A percentile compares a stretch with the other conserved stretches of the same genome.
Evolutionary conservation across 1,140 invertebrate genomes (phyloP).

Genomic region (Dendroctonus valens): DNA sequence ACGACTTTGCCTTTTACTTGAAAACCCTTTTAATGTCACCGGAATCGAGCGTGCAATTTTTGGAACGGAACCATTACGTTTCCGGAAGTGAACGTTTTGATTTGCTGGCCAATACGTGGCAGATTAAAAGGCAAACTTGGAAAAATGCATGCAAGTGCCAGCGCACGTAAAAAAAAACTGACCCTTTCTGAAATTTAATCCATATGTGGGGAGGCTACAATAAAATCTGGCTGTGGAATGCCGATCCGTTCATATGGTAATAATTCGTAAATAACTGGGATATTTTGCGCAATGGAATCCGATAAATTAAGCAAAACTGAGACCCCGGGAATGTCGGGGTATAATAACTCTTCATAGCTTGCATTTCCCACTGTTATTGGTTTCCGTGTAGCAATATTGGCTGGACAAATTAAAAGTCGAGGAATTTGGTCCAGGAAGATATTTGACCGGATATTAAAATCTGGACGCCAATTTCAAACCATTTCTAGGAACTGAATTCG

Average conservation of each 20-base stretch:
- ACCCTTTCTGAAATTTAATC: too few relatives aligned
- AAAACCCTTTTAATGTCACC: conserved; percentile 17
- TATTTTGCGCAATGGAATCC: conserved; percentile 10
- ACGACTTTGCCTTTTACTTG: conserved; percentile 10
- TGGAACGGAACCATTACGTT: conserved; percentile 2
- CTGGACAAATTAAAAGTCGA: conserved; percentile 8
- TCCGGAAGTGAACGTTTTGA: background rate
- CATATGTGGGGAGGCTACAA: too few relatives aligned
- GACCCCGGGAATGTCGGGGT: background rate
- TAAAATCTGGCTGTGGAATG: background rate
- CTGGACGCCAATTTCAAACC: too few relatives aligned
- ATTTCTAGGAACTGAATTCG: too few relatives aligned
- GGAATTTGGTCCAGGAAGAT: background rate
- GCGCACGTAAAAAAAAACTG: too few relatives aligned
- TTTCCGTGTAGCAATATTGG: conserved; percentile 5
- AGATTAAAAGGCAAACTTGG: too few relatives aligned
- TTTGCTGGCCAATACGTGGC: too few relatives aligned
- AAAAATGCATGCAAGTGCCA: too few relatives aligned
- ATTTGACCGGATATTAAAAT: background rate
- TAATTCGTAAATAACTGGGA: conserved; percentile 2
- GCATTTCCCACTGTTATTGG: conserved; percentile 9
- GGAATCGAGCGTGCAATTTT: conserved; percentile 13
- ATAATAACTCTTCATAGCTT: conserved; percentile 12
- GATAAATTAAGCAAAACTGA: conserved; percentile 18
- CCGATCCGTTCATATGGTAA: background rate